Conservation (phyloP, 2,797 vertebrate species). For the Schizothorax lantsangensis region DNA sequence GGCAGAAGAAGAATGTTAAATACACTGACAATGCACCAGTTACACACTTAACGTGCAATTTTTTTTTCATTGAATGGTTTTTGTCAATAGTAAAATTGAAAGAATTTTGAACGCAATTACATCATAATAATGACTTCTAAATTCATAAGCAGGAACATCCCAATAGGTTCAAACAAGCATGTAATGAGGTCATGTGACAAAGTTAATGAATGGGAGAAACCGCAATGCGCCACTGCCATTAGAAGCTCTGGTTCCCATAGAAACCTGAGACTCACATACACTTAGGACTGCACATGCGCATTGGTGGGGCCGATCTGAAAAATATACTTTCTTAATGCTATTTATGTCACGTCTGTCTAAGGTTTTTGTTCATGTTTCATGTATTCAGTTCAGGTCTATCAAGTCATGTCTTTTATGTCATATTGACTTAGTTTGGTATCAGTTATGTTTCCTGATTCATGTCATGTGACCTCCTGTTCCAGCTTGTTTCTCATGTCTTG, state of each 20-base stretch:
- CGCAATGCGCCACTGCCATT: not conserved
- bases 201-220: not conserved
- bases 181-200: conserved; percentile 27
- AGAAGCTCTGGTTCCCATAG: conserved; percentile 12
- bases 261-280: not conserved
- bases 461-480: not conserved
- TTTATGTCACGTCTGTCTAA: not conserved
- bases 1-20: not conserved
- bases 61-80: not conserved
- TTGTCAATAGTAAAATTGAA: not conserved
- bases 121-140: not conserved
- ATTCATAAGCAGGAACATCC: not conserved
- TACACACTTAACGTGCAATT: not conserved
- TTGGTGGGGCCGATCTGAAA: not conserved
- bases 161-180: conserved; percentile 1
- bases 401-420: not conserved
- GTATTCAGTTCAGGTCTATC: not conserved
- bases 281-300: not conserved
- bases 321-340: not conserved
- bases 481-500: not conserved
- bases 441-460: not conserved
- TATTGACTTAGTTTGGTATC: not conserved
- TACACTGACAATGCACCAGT: not conserved
- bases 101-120: not conserved
- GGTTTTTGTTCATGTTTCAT: not conserved